Conservation (phyloP, 1,140 invertebrate species). For the Druon quercuslanigerum region DNA sequence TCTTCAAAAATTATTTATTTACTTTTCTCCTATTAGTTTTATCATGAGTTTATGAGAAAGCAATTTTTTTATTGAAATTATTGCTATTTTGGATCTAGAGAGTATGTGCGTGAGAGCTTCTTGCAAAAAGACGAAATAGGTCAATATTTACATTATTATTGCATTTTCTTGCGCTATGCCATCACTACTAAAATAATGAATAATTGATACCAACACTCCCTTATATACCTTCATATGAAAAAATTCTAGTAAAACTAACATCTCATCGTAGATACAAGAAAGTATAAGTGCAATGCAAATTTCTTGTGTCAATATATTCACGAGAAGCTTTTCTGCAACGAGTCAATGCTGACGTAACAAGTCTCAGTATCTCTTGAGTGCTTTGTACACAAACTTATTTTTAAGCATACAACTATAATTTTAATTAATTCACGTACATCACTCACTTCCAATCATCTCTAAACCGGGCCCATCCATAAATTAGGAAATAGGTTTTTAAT, state of each 20-base stretch:
- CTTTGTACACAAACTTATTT: neutral
- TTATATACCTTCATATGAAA: slow-evolving; percentile 21
- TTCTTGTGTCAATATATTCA: neutral
- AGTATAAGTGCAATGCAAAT: slow-evolving; percentile 23
- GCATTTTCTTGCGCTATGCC: slow-evolving; percentile 50
- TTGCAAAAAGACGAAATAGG: slow-evolving; percentile 46
- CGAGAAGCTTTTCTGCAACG: slow-evolving; percentile 12
- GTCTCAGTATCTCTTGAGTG: slow-evolving; percentile 3
- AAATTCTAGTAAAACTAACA: slow-evolving; percentile 23
- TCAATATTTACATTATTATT: slow-evolving; percentile 52
- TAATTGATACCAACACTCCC: slow-evolving; percentile 23
- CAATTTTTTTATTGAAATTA: too few species aligned
- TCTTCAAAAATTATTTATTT: too few species aligned
- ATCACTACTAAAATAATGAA: slow-evolving; percentile 33
- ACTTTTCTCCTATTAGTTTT: too few species aligned
- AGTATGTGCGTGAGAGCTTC: slow-evolving; percentile 11
- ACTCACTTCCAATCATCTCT: too few species aligned
- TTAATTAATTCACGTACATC: neutral
- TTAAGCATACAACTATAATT: neutral
- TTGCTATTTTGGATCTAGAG: too few species aligned
- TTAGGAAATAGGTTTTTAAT: too few species aligned
- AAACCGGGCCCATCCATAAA: too few species aligned
- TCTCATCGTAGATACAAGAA: neutral
- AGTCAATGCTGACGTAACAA: slow-evolving; percentile 4
- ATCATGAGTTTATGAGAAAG: too few species aligned